phyloP scores from a whole-genome alignment of 2,797 vertebrate genomes.

The Babyrousa celebensis region DNA sequence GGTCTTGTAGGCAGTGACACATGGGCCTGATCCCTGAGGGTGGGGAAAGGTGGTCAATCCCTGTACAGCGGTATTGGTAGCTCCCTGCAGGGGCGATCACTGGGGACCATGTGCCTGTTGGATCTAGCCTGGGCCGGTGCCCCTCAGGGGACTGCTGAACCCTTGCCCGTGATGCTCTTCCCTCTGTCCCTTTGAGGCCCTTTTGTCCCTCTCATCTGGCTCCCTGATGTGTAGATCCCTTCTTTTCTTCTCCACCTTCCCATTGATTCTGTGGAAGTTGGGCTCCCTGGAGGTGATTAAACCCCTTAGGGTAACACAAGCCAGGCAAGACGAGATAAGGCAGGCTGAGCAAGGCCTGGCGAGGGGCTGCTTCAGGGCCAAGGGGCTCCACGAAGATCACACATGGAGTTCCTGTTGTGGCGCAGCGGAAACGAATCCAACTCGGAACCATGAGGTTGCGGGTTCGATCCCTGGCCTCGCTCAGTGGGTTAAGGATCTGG shows the following conservation, averaged over 20 bases:
- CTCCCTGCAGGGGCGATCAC: not conserved
- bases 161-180: not conserved
- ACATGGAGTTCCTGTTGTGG: not conserved
- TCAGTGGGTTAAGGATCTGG: no score
- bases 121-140: not conserved
- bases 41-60: not conserved
- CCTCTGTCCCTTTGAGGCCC: not conserved
- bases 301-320: not conserved
- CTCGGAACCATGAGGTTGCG: no score
- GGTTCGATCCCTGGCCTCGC: no score
- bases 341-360: not conserved
- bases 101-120: not conserved
- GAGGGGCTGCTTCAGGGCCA: not conserved
- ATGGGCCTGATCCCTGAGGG: not conserved
- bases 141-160: not conserved
- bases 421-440: no score
- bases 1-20: not conserved
- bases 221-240: not conserved
- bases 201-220: not conserved
- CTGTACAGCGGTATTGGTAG: not conserved
- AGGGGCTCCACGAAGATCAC: not conserved
- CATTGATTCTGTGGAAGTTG: not conserved
- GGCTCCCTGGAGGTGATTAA: not conserved
- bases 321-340: not conserved
- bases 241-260: slow-evolving; percentile 28